Evolutionary conservation across 1,140 invertebrate genomes (phyloP).

Genomic region (Neelides sp.): DNA sequence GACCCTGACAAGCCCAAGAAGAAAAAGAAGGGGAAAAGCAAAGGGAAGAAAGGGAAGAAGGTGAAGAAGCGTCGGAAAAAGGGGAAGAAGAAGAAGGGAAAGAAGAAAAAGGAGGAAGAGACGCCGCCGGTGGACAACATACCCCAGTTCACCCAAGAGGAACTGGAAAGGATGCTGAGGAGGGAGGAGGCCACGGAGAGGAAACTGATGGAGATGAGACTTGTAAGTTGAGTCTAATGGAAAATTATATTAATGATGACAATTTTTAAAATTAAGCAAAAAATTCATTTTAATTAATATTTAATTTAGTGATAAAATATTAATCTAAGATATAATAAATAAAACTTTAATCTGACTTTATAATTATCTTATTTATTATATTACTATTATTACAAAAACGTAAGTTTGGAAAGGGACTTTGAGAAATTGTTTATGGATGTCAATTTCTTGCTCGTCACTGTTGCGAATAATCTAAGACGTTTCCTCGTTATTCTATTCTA

Average conservation of each 20-base stretch:
- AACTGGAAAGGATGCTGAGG: background rate
- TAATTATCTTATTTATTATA: no score
- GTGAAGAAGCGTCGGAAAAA: slow-evolving; percentile 6
- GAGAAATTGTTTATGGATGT: slow-evolving; percentile 3
- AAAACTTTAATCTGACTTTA: no score
- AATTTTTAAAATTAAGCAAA: slow-evolving; percentile 6
- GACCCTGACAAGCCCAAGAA: background rate
- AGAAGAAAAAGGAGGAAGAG: slow-evolving; percentile 4
- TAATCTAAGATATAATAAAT: no score
- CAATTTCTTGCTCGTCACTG: background rate
- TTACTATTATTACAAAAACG: slow-evolving; percentile 5
- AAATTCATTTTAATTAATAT: no score
- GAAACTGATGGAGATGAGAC: slow-evolving; percentile 14
- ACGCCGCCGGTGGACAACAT: background rate
- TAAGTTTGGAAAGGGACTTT: slow-evolving; percentile 4
- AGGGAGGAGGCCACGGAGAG: slow-evolving; percentile 11
- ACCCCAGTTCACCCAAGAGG: no score
- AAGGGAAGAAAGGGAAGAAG: slow-evolving; percentile 9
- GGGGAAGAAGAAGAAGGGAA: slow-evolving; percentile 14
- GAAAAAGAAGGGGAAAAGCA: slow-evolving; percentile 13
- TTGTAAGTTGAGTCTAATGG: background rate
- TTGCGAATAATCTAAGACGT: background rate
- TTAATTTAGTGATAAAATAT: no score
- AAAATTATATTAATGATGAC: background rate
- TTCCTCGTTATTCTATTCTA: no score